Conservation (phyloP, 2,797 vertebrate genomes). For the Hephaestus fuliginosus region DNA sequence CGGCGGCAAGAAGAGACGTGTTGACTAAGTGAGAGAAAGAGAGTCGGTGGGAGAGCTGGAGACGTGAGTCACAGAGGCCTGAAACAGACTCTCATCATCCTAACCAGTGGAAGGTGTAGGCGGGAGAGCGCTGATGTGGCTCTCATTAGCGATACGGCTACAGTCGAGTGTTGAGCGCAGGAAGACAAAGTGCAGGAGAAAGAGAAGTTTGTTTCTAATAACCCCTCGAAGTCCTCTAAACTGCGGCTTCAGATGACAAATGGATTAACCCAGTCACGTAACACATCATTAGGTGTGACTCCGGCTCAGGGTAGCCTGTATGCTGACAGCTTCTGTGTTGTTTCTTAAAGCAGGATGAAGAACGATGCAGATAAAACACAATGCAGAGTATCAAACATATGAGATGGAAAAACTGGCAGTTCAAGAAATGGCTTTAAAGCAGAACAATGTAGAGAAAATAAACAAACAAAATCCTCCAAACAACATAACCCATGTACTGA, state of each 20-base stretch:
- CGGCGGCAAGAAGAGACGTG: slow-evolving; percentile 9
- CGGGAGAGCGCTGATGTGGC: slow-evolving; percentile 23
- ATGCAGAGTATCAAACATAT: neutral
- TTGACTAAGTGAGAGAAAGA: slow-evolving; percentile 32
- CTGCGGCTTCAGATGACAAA: neutral
- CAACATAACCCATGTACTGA: neutral
- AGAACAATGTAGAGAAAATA: neutral
- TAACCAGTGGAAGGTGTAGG: slow-evolving; percentile 56
- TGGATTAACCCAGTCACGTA: neutral
- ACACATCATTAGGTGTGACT: neutral
- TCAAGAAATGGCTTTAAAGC: neutral
- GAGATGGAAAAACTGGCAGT: neutral
- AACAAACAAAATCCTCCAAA: neutral
- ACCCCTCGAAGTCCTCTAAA: neutral
- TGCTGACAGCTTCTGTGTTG: neutral
- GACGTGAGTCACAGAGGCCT: slow-evolving; percentile 58
- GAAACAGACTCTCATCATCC: slow-evolving; percentile 45
- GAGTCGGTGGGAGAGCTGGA: slow-evolving; percentile 39
- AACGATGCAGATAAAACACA: neutral
- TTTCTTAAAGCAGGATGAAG: slow-evolving; percentile 26
- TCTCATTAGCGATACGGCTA: slow-evolving; percentile 37
- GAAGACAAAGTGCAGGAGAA: slow-evolving; percentile 3
- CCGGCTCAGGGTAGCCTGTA: neutral
- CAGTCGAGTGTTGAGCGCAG: slow-evolving; percentile 25
- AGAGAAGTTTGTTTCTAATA: slow-evolving; percentile 11